These are phyloP conservation scores for Patella ulyssiponensis DNA, from an alignment of 2,888 invertebrate genomes.

Conservation along the genomic window DNA sequence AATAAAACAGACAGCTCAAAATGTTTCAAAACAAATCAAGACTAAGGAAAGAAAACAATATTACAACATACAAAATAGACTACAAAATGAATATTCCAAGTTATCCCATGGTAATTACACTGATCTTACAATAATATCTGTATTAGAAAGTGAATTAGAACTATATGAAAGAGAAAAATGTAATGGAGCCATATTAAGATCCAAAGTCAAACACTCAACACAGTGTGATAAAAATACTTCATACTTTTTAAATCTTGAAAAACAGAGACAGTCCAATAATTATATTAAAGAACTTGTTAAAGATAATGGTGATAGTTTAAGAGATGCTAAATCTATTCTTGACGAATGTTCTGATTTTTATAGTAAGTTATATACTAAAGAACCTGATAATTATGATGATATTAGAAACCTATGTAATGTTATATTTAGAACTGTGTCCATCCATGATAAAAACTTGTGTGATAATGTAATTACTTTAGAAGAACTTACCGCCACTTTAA, in stretches of 20 bases:
- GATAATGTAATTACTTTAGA: constrained; percentile 14
- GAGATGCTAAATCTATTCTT: neutral
- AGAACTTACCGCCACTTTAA: constrained; percentile 21
- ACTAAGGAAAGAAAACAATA: neutral
- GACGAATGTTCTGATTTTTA: neutral
- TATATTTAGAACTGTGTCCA: neutral
- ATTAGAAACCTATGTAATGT: neutral
- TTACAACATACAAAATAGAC: neutral
- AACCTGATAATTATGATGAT: neutral
- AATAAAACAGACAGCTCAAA: neutral
- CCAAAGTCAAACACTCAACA: neutral
- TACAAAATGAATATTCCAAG: neutral
- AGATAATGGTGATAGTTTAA: neutral
- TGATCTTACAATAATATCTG: neutral
- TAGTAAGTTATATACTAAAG: neutral
- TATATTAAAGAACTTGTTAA: neutral
- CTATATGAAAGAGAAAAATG: neutral
- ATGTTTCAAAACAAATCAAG: neutral
- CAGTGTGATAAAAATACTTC: neutral
- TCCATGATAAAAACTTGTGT: neutral
- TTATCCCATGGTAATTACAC: neutral
- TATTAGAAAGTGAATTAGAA: neutral
- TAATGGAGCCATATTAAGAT: neutral
- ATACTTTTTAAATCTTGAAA: neutral
- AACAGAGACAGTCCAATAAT: neutral